Conservation (phyloP, 2,113 vertebrate species). For the Hylia prasina region DNA sequence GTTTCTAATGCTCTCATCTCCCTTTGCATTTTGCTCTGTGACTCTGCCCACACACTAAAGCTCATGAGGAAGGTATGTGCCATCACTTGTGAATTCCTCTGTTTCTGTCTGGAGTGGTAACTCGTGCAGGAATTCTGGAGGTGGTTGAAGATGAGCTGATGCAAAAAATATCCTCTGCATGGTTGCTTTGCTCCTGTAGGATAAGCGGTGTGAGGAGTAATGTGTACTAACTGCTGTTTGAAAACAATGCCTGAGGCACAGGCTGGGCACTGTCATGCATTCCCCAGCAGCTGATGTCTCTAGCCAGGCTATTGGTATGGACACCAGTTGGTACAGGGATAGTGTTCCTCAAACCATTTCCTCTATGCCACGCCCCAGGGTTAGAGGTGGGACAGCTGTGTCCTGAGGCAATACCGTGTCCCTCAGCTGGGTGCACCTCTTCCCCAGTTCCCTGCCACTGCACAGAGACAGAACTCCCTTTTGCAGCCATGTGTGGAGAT, state of each 20-base stretch:
- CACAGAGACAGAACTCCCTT: not conserved
- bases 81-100: constrained; percentile 32
- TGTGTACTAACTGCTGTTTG: not conserved
- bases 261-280: not conserved
- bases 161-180: not conserved
- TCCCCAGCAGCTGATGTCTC: not conserved
- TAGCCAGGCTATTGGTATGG: not conserved
- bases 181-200: not conserved
- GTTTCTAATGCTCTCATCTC: not conserved
- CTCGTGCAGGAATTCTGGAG: not conserved
- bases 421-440: accelerated
- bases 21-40: constrained; percentile 30
- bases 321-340: not conserved
- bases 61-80: constrained; percentile 81
- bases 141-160: constrained; percentile 39
- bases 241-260: not conserved
- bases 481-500: not conserved
- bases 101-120: not conserved
- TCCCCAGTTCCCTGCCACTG: not conserved
- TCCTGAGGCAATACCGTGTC: not conserved
- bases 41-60: constrained; percentile 62
- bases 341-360: not conserved
- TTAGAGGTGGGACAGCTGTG: not conserved
- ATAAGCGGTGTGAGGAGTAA: not conserved
- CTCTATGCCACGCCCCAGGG: accelerated